These are phyloP conservation scores for Galago senegalensis DNA, from an alignment of 2,797 vertebrate species.

Conservation along the genomic window DNA sequence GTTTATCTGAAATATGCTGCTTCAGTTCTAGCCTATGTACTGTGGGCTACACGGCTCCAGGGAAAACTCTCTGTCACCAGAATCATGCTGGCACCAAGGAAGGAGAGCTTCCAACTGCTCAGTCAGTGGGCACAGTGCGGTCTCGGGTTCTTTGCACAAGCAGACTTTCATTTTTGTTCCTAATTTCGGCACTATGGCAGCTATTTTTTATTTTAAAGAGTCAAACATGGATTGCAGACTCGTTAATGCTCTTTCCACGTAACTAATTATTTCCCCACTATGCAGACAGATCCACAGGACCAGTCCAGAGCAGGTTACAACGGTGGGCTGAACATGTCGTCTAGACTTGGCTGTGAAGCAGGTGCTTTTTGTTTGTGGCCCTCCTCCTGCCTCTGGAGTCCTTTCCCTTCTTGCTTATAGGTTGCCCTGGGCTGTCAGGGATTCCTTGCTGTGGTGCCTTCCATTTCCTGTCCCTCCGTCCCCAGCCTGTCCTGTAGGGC, in stretches of 20 bases:
- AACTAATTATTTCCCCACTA: conserved; percentile 17
- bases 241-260: neutral
- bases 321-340: neutral
- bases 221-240: conserved; percentile 60
- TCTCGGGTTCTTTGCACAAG: conserved; percentile 74
- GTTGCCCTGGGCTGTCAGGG: neutral
- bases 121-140: conserved; percentile 33
- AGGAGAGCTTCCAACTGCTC: conserved; percentile 72
- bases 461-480: neutral
- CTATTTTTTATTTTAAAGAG: conserved; percentile 5
- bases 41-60: neutral
- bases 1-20: neutral
- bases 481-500: neutral
- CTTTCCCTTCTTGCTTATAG: neutral
- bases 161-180: conserved; percentile 75
- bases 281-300: neutral
- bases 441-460: neutral
- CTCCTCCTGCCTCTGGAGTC: neutral
- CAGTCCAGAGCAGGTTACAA: neutral
- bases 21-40: neutral
- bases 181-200: conserved; percentile 64
- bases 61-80: conserved; percentile 63
- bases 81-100: conserved; percentile 64
- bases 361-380: neutral
- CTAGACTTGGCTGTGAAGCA: neutral